These are phyloP conservation scores for Drosophila differens DNA, from an alignment of 2,888 invertebrate species.

Conservation along the genomic window DNA sequence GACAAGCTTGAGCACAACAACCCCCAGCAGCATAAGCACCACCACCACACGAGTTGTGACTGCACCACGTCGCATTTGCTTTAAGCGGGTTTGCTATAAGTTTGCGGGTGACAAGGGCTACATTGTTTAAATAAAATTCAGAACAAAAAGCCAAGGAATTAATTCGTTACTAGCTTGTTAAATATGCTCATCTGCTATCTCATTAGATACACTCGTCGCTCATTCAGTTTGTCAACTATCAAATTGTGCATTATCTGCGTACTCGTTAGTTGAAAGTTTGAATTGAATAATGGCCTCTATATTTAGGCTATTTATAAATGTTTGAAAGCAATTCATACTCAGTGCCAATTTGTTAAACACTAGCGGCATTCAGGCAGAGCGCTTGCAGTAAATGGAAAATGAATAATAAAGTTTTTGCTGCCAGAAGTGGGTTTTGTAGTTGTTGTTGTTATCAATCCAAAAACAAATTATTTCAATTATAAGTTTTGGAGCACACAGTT, in stretches of 20 bases:
- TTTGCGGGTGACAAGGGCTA: slow-evolving; percentile 65
- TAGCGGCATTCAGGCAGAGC: slow-evolving; percentile 16
- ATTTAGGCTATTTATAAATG: slow-evolving; percentile 13
- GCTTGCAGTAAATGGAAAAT: slow-evolving; percentile 26
- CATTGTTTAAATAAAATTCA: slow-evolving; percentile 38
- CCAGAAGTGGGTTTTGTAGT: slow-evolving; percentile 17
- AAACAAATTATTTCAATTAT: slow-evolving; percentile 79
- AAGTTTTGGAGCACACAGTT: slow-evolving; percentile 63
- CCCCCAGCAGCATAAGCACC: background rate
- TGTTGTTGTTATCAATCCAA: slow-evolving; percentile 36
- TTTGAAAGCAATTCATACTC: slow-evolving; percentile 19
- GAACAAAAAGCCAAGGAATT: background rate
- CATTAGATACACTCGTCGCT: background rate
- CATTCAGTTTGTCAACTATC: background rate
- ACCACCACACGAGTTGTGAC: slow-evolving; percentile 1
- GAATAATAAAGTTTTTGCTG: slow-evolving; percentile 50
- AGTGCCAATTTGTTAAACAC: slow-evolving; percentile 41
- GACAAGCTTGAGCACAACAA: slow-evolving; percentile 7
- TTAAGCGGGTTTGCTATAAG: slow-evolving; percentile 69
- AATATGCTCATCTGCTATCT: background rate
- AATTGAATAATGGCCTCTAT: background rate
- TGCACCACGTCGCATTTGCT: slow-evolving; percentile 57
- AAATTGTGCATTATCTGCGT: background rate
- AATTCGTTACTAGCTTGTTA: slow-evolving; percentile 4
- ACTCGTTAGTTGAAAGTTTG: background rate